Evolutionary conservation across 2,888 invertebrate genomes (phyloP), one percentile per base, ranked within the genome.

Genomic region (Agriopis marginaria): DNA sequence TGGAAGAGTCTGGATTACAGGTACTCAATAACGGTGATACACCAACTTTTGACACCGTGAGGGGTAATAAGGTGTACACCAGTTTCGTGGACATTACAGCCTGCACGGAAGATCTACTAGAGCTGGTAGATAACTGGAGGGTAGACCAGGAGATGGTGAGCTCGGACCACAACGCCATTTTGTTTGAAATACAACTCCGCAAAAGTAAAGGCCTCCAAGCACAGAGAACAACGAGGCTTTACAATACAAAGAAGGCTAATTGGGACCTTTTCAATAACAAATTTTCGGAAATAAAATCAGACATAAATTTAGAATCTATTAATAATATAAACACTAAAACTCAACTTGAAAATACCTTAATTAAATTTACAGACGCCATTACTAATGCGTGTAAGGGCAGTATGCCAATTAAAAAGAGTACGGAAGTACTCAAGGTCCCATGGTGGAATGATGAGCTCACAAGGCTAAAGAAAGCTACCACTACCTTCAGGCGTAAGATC

Each of bases 221-320:
- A 44, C 7, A 32, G 23, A 54, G 14, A 63, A 72, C 73, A 61
- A 71, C 70, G 75, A 76, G 60, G n/a, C 23, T 59, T 0, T 61
- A 17, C 12, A 61, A 61, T 9, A 61, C 8, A 3, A 61, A 40
- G 7, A 62, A 62, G 23, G 62, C 53, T 4, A 62, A 62, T 7
- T 62, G 62, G 62, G 7, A 42, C n/a, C 49, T 40, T 8, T 59
- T 45, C 5, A 45, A 12, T 6, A 1, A 9, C 1, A 45, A 12
- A 45, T 2, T 45, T 45, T 45, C 3, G 45, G 12, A 45, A 45
- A 3, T 12, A 11, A 45, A 45, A 45, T 45, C 11, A 45, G 4
- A 45, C 12, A 12, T 45, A 12, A 45, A 11, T 10, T 2, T 12
- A 12, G 12, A 12, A 45, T 4, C 12, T 11, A 45, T 11, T 0